These are phyloP conservation scores for Microctenopoma steveboyesi DNA, from an alignment of 2,797 vertebrate species.

Conservation along the genomic window DNA sequence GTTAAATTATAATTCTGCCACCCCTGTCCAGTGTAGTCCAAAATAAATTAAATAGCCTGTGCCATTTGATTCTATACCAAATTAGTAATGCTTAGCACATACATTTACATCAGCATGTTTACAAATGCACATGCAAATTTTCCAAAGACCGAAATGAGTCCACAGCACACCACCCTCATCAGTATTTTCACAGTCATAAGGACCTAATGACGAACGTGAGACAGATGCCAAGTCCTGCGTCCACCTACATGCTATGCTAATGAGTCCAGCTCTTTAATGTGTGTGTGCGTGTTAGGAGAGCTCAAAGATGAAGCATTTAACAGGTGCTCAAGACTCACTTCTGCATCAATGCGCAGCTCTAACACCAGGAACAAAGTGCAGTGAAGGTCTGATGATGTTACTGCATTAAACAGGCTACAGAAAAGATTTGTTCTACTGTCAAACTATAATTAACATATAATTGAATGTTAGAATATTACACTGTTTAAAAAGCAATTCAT, in stretches of 20 bases:
- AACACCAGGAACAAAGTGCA: not conserved
- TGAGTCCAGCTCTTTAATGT: constrained; percentile 49
- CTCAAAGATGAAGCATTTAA: constrained; percentile 44
- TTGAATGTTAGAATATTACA: too few species aligned
- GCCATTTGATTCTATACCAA: not conserved
- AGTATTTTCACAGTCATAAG: constrained; percentile 62
- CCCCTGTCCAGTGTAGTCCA: too few species aligned
- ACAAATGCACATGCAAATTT: constrained; percentile 10
- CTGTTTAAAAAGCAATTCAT: too few species aligned
- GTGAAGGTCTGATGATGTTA: not conserved
- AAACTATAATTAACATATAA: too few species aligned
- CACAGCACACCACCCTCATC: constrained; percentile 7
- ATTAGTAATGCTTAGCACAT: not conserved
- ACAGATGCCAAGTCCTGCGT: constrained; percentile 56
- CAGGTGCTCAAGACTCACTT: constrained; percentile 40
- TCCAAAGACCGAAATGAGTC: constrained; percentile 16
- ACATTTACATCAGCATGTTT: constrained; percentile 2
- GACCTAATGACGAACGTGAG: constrained; percentile 67
- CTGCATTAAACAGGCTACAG: too few species aligned
- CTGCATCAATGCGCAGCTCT: constrained; percentile 23
- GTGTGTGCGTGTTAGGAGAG: constrained; percentile 59
- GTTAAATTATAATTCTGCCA: too few species aligned
- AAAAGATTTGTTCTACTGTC: too few species aligned
- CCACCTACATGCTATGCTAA: constrained; percentile 72
- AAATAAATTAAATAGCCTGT: too few species aligned